These are phyloP conservation scores for Craterocephalus amniculus DNA, from an alignment of 2,797 vertebrate genomes.

Conservation along the genomic window DNA sequence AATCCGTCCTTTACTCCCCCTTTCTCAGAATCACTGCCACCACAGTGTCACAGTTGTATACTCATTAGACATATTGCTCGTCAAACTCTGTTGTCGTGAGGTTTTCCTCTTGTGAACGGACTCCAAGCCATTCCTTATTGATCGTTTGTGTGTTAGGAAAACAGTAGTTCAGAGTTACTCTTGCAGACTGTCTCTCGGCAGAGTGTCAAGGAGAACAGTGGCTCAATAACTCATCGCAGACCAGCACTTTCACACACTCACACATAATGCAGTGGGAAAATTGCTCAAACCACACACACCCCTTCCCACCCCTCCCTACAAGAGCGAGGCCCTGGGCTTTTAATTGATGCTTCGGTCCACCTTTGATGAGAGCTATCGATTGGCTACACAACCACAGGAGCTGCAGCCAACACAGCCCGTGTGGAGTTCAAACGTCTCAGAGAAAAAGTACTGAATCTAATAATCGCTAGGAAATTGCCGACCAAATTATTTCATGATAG, in stretches of 20 bases:
- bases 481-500: constrained; percentile 54
- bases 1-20: constrained; percentile 30
- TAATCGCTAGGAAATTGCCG: constrained; percentile 61
- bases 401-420: constrained; percentile 37
- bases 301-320: neutral
- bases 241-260: constrained; percentile 42
- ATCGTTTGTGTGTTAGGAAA: constrained; percentile 54
- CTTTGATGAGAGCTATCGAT: constrained; percentile 78
- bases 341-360: constrained; percentile 77
- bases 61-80: constrained; percentile 29
- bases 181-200: constrained; percentile 42
- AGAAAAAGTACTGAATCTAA: constrained; percentile 57
- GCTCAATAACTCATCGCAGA: constrained; percentile 71
- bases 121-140: constrained; percentile 36
- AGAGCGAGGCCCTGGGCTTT: constrained; percentile 65
- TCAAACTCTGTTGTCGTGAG: constrained; percentile 24
- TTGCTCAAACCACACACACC: constrained; percentile 49
- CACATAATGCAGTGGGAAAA: constrained; percentile 68
- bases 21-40: constrained; percentile 55
- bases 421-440: constrained; percentile 60
- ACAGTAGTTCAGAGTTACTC: constrained; percentile 66
- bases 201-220: constrained; percentile 55
- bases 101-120: constrained; percentile 28
- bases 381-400: constrained; percentile 68
- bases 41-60: constrained; percentile 24